Base-by-base conservation (phyloP, 2,888 invertebrate genomes). In the Brachyopa scutellaris region DNA sequence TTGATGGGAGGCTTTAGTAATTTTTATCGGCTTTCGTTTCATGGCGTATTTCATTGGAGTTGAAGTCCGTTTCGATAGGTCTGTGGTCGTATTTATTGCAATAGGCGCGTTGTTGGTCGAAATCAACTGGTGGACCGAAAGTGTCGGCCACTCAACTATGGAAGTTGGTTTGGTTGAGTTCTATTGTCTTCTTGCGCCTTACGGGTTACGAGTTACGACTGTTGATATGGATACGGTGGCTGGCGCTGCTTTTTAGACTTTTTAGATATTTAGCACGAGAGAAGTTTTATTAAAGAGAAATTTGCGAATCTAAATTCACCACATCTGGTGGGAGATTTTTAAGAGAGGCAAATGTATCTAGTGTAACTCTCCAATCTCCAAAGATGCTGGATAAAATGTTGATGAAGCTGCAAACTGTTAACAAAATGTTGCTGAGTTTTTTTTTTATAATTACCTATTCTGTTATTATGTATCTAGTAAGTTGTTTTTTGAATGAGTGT, bases 121-220 rank as follows among this genome's bases (percentile, higher is more conserved):
- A 77, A 59, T 76, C 80, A 80, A 80, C 80, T 80, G 59, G 80
- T 80, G 80, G 76, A 26, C 62, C 38, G 23, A 62, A n/a, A n/a
- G n/a, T n/a, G n/a, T n/a, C n/a, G n/a, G n/a, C n/a, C n/a, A n/a
- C n/a, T n/a, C n/a, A n/a, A n/a, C n/a, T n/a, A n/a, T n/a, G n/a
- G n/a, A n/a, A n/a, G n/a, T n/a, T n/a, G n/a, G n/a, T n/a, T n/a
- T n/a, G n/a, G n/a, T n/a, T n/a, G n/a, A n/a, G 47, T 53, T 15
- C 31, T 9, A 26, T 57, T 53, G 45, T 23, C 51, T 40, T 21
- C 23, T 38, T 69, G 26, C 9, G 13, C 31, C 17, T 40, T 42
- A 40, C n/a, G 15, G 21, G 45, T 29, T 38, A 76, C 36, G 7
- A 29, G 59, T 76, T 64, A n/a, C 21, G 15, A 13, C 33, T 11